Conservation (phyloP, 2,888 invertebrate species). For the Dynastes tityus region DNA sequence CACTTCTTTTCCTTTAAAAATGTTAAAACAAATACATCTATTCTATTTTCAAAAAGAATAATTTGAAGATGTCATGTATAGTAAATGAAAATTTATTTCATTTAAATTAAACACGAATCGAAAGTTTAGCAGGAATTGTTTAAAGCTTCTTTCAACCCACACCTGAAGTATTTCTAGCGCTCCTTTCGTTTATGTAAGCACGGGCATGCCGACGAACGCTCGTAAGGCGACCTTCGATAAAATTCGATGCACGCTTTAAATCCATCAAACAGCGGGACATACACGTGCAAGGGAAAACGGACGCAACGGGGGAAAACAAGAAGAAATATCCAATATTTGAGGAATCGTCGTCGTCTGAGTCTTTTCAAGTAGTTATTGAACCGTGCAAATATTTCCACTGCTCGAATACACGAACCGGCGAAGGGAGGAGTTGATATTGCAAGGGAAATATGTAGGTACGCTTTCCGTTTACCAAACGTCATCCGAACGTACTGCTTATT, state of each 20-base stretch:
- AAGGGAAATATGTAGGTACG: not conserved
- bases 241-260: conserved; percentile 21
- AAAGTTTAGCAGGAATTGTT: not conserved
- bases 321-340: conserved; percentile 19
- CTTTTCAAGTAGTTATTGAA: conserved; percentile 36
- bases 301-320: not conserved
- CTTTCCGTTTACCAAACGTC: conserved; percentile 11
- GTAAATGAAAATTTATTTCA: not conserved
- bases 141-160: not conserved
- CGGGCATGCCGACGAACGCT: not conserved
- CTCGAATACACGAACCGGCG: conserved; percentile 3
- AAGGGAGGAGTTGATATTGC: not conserved
- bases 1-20: too few species aligned
- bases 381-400: conserved; percentile 34
- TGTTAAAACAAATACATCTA: too few species aligned
- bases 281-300: conserved; percentile 6
- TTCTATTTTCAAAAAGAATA: too few species aligned
- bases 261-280: conserved; percentile 22
- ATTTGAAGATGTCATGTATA: too few species aligned
- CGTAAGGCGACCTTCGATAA: conserved; percentile 6
- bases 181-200: not conserved
- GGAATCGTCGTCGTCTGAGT: conserved; percentile 24
- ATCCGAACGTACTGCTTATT: not conserved
- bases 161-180: not conserved
- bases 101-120: not conserved